Conservation (phyloP, 1,140 invertebrate genomes). For the Telenomus remus region DNA sequence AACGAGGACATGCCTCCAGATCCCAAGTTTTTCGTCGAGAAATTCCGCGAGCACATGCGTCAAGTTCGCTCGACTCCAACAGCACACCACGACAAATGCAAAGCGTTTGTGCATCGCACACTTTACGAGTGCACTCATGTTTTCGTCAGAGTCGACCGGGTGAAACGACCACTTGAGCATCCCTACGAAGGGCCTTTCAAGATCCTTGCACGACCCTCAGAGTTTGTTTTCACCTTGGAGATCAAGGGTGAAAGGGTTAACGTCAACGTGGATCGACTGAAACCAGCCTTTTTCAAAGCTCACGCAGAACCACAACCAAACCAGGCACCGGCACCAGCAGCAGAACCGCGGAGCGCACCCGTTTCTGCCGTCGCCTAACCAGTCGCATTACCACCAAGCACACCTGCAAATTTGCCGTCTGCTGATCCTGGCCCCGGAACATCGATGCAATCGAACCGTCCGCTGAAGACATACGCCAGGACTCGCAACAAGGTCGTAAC, state of each 20-base stretch:
- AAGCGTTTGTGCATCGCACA: slow-evolving; percentile 3
- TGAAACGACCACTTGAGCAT: background rate
- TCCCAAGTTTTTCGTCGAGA: background rate
- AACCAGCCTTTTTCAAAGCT: too few relatives aligned
- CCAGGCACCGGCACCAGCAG: too few relatives aligned
- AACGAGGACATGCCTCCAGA: background rate
- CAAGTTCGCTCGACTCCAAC: background rate
- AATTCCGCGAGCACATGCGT: background rate
- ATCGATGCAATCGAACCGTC: too few relatives aligned
- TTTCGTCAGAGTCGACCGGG: background rate
- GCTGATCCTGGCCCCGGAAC: too few relatives aligned
- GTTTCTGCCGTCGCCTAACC: background rate
- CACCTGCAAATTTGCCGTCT: too few relatives aligned
- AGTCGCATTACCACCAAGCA: too few relatives aligned
- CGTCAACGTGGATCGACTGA: slow-evolving; percentile 9
- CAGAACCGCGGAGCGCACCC: too few relatives aligned
- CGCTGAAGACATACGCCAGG: too few relatives aligned
- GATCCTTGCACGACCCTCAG: too few relatives aligned
- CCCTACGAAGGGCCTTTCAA: slow-evolving; percentile 4
- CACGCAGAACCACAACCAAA: background rate
- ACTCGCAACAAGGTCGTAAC: too few relatives aligned
- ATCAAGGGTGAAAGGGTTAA: background rate
- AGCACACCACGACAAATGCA: background rate
- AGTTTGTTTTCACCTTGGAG: too few relatives aligned
- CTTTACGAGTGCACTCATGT: slow-evolving; percentile 2